Conservation (phyloP, 1,140 invertebrate species). For the Musca vetustissima region DNA sequence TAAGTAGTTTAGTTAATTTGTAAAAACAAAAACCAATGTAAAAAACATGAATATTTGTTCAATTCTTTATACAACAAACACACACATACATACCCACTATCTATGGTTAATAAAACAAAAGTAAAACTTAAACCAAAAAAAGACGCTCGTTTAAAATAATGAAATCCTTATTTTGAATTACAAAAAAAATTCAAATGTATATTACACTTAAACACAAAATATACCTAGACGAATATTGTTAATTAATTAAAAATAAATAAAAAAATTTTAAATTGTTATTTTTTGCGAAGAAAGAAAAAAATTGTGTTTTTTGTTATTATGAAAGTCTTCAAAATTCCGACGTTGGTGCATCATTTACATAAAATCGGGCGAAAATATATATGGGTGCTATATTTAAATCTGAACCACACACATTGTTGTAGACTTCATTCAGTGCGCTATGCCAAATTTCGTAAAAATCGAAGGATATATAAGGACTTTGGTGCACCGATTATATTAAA, state of each 20-base stretch:
- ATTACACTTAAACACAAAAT: conserved; percentile 5
- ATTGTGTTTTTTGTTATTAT: neutral
- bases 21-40: neutral
- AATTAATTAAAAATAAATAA: conserved; percentile 22
- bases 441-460: too few species aligned
- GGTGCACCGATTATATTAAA: too few species aligned
- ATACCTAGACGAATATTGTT: conserved; percentile 8
- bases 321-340: too few species aligned
- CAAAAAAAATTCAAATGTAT: neutral
- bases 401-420: too few species aligned
- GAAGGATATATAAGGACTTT: too few species aligned
- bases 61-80: conserved; percentile 16
- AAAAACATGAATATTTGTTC: conserved; percentile 4
- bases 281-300: conserved; percentile 4
- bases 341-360: too few species aligned
- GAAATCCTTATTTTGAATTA: neutral
- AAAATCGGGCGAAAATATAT: too few species aligned
- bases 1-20: conserved; percentile 17
- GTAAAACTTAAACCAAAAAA: conserved; percentile 14
- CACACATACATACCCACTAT: neutral
- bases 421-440: too few species aligned
- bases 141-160: conserved; percentile 25
- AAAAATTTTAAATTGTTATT: conserved; percentile 20
- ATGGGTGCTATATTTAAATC: too few species aligned
- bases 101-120: conserved; percentile 6